These are phyloP conservation scores for Amazonetta brasiliensis DNA, from an alignment of 2,797 vertebrate genomes.

Conservation along the genomic window DNA sequence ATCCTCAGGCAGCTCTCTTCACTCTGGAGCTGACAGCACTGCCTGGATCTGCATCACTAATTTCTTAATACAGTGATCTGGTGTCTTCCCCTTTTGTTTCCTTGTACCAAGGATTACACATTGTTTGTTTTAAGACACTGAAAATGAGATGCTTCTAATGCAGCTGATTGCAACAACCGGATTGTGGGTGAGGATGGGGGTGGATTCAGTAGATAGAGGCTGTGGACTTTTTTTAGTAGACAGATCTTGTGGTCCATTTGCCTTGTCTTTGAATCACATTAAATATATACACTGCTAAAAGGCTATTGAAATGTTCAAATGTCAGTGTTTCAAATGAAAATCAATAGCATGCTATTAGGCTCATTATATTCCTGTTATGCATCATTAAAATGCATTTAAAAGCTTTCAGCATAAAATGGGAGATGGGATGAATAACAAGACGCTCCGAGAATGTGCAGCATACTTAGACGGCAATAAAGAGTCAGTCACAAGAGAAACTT, in stretches of 20 bases:
- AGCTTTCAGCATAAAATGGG: conserved; percentile 48
- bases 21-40: background rate
- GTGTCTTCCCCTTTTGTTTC: background rate
- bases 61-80: background rate
- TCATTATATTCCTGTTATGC: conserved; percentile 31
- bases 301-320: conserved; percentile 49
- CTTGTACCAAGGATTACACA: background rate
- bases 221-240: background rate
- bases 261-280: conserved; percentile 41
- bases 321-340: conserved; percentile 59
- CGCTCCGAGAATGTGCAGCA: background rate
- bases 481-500: background rate
- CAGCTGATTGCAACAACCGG: background rate
- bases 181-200: background rate
- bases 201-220: background rate
- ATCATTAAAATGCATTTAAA: conserved; percentile 65
- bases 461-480: background rate
- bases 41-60: background rate
- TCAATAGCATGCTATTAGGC: conserved; percentile 70
- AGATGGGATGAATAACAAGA: conserved; percentile 31
- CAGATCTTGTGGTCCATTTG: background rate
- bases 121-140: background rate
- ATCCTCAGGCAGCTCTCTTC: background rate
- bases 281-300: conserved; percentile 62
- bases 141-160: background rate